Evolutionary conservation across 2,797 vertebrate genomes (phyloP).

Genomic region (Lophius americanus): DNA sequence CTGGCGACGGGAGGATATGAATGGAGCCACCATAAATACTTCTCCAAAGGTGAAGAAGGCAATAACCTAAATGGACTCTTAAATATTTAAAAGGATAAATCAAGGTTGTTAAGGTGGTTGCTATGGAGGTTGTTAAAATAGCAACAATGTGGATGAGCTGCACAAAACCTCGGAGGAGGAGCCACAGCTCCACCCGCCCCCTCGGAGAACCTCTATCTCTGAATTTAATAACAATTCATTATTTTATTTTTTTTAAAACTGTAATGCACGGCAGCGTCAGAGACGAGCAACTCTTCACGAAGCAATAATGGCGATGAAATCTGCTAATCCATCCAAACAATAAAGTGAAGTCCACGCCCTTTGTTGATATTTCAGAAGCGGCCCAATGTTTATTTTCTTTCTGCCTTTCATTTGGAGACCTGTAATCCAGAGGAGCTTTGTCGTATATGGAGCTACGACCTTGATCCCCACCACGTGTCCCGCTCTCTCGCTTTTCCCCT

Average conservation of each 20-base stretch:
- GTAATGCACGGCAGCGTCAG: constrained; percentile 1
- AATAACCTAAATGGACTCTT: constrained; percentile 44
- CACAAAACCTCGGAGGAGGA: too few relatives aligned
- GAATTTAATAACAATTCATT: too few relatives aligned
- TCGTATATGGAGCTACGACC: constrained; percentile 60
- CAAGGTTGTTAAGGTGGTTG: too few relatives aligned
- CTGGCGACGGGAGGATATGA: neutral
- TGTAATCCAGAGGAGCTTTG: constrained; percentile 51
- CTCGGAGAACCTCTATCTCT: too few relatives aligned
- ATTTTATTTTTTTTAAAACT: neutral
- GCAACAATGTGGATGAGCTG: constrained; percentile 40
- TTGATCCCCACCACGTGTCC: constrained; percentile 53
- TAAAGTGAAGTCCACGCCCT: constrained; percentile 24
- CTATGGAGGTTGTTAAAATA: constrained; percentile 61
- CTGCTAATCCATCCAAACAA: constrained; percentile 35
- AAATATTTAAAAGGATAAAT: too few relatives aligned
- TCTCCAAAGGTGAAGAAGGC: constrained; percentile 40
- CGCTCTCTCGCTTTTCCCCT: constrained; percentile 49
- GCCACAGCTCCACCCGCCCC: too few relatives aligned
- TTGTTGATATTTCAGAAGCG: constrained; percentile 43
- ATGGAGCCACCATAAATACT: constrained; percentile 39
- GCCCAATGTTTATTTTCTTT: constrained; percentile 72
- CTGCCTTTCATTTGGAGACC: constrained; percentile 55
- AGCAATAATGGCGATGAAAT: constrained; percentile 32
- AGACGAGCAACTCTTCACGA: neutral